Evolutionary conservation across 2,888 invertebrate species (phyloP).

Genomic region (Ganaspis brasiliensis): DNA sequence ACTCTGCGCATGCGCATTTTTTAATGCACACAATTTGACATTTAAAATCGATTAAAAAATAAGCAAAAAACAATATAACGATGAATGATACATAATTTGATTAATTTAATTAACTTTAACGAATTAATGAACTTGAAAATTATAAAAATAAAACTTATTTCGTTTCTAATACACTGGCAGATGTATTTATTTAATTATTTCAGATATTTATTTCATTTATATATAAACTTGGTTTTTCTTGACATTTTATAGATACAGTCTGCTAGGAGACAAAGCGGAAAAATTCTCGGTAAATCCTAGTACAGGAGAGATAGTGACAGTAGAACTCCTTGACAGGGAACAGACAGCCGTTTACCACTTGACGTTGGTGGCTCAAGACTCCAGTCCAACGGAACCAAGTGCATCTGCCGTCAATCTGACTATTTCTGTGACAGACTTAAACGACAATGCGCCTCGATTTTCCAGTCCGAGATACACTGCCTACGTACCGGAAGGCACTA

Average conservation of each 20-base stretch:
- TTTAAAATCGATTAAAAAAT: no score
- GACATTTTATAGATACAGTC: conserved; percentile 84
- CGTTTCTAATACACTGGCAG: no score
- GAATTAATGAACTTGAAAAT: no score
- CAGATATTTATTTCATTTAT: conserved; percentile 14
- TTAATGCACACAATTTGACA: no score
- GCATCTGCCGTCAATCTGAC: conserved; percentile 92
- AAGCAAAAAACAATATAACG: no score
- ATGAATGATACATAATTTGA: no score
- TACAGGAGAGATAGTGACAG: conserved; percentile 90
- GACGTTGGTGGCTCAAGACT: conserved; percentile 93
- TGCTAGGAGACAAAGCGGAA: conserved; percentile 91
- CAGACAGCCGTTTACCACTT: conserved; percentile 89
- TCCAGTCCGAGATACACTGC: conserved; percentile 88
- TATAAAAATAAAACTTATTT: no score
- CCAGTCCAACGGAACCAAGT: conserved; percentile 91
- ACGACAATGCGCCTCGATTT: conserved; percentile 93
- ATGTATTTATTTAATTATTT: no score
- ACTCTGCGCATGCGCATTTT: no score
- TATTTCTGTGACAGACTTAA: conserved; percentile 89
- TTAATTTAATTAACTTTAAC: no score
- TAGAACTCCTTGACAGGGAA: conserved; percentile 89
- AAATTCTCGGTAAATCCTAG: conserved; percentile 90
- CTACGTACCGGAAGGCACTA: conserved; percentile 91
- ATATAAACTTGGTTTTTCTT: no score